Conservation (phyloP, 2,113 vertebrate species). For the Peromyscus maniculatus region DNA sequence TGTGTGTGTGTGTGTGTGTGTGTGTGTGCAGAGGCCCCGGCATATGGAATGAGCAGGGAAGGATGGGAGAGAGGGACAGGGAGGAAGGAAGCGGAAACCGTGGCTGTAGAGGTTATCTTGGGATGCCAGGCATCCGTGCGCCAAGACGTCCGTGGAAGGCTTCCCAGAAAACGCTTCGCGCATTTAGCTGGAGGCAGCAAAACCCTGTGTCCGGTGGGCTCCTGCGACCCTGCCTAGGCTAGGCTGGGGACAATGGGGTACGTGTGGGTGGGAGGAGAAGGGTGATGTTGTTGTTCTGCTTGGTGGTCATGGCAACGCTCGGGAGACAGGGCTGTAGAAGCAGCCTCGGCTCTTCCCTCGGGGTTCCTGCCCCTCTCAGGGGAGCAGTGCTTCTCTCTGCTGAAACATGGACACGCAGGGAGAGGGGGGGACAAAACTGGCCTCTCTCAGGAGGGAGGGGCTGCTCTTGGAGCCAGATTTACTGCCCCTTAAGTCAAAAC, state of each 20-base stretch:
- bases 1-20: neutral
- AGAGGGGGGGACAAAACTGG: neutral
- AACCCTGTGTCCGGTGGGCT: neutral
- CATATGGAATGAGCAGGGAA: neutral
- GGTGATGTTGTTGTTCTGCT: neutral
- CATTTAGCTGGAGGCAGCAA: too few relatives aligned
- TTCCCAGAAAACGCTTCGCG: fast-evolving
- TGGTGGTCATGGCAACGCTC: neutral
- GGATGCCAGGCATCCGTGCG: neutral
- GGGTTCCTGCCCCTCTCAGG: neutral
- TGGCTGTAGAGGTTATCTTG: neutral
- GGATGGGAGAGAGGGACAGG: neutral
- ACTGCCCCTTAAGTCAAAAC: neutral
- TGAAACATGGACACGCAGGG: neutral
- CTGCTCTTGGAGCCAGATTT: fast-evolving
- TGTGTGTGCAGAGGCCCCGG: neutral
- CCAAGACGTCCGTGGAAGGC: neutral
- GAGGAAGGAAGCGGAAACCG: neutral
- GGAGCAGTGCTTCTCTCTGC: constrained; percentile 21
- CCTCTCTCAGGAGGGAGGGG: neutral
- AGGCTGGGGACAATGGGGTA: neutral
- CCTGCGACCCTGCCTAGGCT: neutral
- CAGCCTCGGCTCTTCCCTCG: neutral
- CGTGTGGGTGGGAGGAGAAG: neutral
- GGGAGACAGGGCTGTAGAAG: neutral